A percentile compares a stretch with the other conserved stretches of the same genome.
Evolutionary conservation across 2,113 vertebrate genomes (phyloP).

Genomic region (Aldabrachelys gigantea): DNA sequence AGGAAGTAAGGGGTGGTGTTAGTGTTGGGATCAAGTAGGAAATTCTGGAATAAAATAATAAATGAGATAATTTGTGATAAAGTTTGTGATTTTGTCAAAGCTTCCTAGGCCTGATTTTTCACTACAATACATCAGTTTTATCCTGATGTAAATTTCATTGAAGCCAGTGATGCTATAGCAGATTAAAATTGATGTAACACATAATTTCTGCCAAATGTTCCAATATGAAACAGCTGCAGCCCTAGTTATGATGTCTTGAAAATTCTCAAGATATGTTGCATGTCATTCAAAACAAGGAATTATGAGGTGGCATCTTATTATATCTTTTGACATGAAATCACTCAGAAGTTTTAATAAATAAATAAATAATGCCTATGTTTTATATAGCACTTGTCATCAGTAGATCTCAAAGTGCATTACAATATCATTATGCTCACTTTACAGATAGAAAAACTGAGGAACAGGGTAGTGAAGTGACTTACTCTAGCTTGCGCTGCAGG

Average conservation of each 20-base stretch:
- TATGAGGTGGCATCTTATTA: not conserved
- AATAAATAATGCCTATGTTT: not conserved
- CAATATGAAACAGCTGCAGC: not conserved
- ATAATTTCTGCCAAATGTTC: not conserved
- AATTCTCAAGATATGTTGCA: not conserved
- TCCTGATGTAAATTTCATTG: not conserved
- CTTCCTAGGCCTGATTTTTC: not conserved
- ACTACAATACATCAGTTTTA: not conserved
- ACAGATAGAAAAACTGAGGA: not conserved
- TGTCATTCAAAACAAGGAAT: not conserved
- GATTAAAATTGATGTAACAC: not conserved
- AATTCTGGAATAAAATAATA: slow-evolving; percentile 24
- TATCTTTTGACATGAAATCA: not conserved
- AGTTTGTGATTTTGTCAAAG: slow-evolving; percentile 30
- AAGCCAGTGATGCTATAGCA: not conserved
- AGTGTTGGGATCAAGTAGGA: slow-evolving; percentile 4
- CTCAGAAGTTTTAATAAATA: not conserved
- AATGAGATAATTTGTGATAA: slow-evolving; percentile 5
- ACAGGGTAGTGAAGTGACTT: not conserved
- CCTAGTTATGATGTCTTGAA: not conserved
- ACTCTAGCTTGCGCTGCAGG: not conserved
- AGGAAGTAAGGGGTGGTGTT: not conserved
- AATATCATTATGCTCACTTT: not conserved
- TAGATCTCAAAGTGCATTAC: not conserved
- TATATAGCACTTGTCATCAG: not conserved